Base-by-base conservation (phyloP, 2,888 invertebrate species). In the Nudaria mundana region DNA sequence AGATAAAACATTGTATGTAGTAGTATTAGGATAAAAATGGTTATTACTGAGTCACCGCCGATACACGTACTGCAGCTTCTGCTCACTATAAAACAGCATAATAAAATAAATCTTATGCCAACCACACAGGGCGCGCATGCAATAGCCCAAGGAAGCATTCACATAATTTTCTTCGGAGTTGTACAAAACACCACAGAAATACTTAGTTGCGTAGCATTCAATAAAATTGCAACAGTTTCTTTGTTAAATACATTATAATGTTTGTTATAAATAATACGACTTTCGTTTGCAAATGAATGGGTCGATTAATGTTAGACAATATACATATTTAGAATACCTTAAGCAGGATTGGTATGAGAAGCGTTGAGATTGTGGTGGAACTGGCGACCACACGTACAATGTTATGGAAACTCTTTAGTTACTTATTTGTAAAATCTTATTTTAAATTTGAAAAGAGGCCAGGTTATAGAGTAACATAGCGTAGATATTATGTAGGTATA, bases 221-320 rank as follows among this genome's bases (percentile, higher is more conserved):
- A 54, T 54, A 59, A 56, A 61, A 63, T 66, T 56, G 60, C 61
- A 60, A 62, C 50, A 52, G 63, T 66, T 66, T 63, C 63, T 57
- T 66, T 64, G 63, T 52, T 59, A 55, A 53, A 58, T 61, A 51
- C 49, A 65, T 61, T n/a, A n/a, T 63, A 53, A 49, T 39, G 48
- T 54, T 60, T 44, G 54, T 48, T 39, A 44, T 48, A 60, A 56
- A 57, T 63, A 61, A 63, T 63, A 55, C 45, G 56, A 57, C 58
- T 57, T 60, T 60, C 58, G 30, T 49, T 31, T 35, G 37, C 36
- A 30, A 55, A 61, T 59, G 55, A 57, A 54, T 64, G 48, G 52
- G 39, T 47, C 62, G 48, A 58, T 57, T 62, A 62, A 55, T 51
- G 52, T 52, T 46, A 58, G 35, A 54, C 54, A 58, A 56, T 56